phyloP scores from a whole-genome alignment of 2,888 invertebrate species.

The Keiferia lycopersicella region DNA sequence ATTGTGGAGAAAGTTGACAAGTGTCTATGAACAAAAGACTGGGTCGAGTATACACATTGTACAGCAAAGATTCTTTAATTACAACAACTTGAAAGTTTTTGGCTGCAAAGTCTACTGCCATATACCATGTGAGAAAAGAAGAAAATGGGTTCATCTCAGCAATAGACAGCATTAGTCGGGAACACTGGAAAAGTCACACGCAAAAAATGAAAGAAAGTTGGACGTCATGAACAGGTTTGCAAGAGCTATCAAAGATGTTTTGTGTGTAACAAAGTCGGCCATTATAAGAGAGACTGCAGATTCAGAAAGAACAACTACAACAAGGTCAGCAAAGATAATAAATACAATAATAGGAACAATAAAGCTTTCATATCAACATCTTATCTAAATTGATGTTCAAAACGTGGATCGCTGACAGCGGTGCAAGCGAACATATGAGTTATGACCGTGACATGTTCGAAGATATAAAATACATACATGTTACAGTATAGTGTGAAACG shows the following conservation, averaged over 20 bases:
- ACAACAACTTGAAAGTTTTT: too few relatives aligned
- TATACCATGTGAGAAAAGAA: too few relatives aligned
- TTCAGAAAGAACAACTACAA: background rate
- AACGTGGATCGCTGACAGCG: constrained; percentile 14
- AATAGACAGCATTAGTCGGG: background rate
- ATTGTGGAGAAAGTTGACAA: constrained; percentile 44
- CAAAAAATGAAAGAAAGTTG: background rate
- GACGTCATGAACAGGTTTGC: background rate
- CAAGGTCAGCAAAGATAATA: background rate
- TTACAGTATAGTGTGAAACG: too few relatives aligned
- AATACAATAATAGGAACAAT: background rate
- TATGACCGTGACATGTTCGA: background rate
- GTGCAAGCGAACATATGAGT: constrained; percentile 19
- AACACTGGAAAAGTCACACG: background rate
- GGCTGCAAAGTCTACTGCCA: too few relatives aligned
- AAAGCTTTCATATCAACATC: background rate
- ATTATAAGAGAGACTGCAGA: constrained; percentile 20
- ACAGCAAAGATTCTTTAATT: constrained; percentile 42
- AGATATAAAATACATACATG: too few relatives aligned
- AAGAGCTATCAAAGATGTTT: constrained; percentile 16
- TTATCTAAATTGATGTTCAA: background rate
- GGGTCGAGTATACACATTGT: constrained; percentile 45
- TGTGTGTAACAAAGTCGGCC: constrained; percentile 24
- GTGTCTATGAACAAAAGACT: constrained; percentile 46
- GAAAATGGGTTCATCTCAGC: background rate